Base-by-base conservation (phyloP, 2,888 invertebrate species). In the Xestia c-nigrum region DNA sequence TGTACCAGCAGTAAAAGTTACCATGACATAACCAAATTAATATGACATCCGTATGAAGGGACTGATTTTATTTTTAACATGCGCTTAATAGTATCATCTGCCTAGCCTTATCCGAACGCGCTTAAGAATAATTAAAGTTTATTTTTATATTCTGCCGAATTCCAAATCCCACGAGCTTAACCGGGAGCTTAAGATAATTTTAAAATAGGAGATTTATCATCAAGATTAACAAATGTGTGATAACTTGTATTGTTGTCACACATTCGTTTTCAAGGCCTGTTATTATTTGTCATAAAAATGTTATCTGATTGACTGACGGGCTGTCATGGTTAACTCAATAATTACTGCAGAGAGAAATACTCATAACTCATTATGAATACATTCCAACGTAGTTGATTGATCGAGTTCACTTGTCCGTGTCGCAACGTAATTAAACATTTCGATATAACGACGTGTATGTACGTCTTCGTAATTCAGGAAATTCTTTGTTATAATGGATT, bases 371-470 rank as follows among this genome's bases (percentile, higher is more conserved):
- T 81, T 81, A 81, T 64, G 66, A 77, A 72, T 83, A 63, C 71
- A 63, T 76, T 84, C 57, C 57, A 57, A 68, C 40, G 63, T 69
- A 43, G 77, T 76, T 79, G 79, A 89, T 87, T 80, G 80, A 81
- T 85, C 66, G 81, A 76, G 74, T 80, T 85, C 59, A 72, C 65
- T 85, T 80, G 80, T 77, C 78, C 72, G 63, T 83, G 81, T 78
- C 67, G 72, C 75, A 76, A 77, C 70, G 73, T 78, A 81, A 76
- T 87, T 81, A 80, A 87, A 83, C 77, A 78, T 83, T 88, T 81
- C 76, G 65, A 75, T 83, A 74, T 66, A 65, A 69, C 55, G 40
- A 72, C 63, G 40, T 67, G 71, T 68, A 57, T 71, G 63, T 73
- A 70, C 40, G 76, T 66, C 74, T 70, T 76, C 63, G 65, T 77